Evolutionary conservation across 2,888 invertebrate species (phyloP), one percentile per base, ranked within the genome.

Genomic region (Tholera decimalis): DNA sequence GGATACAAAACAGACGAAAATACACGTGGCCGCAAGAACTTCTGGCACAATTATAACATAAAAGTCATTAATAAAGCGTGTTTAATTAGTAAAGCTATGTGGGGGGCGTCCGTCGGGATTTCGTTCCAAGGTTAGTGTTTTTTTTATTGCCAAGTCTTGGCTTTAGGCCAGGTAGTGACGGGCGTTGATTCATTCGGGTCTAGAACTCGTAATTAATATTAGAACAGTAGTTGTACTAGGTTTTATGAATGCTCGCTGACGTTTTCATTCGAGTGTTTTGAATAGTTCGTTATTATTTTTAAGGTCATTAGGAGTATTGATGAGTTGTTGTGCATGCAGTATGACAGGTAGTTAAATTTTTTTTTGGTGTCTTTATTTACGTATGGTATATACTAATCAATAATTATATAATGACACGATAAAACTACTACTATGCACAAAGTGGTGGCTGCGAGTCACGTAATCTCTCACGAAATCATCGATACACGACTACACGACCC

Each of bases 161-260:
- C 91, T 66, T 54, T 28, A 39, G 61, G 86, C 92, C 93, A 92
- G 88, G 68, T 80, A 88, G 83, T 80, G 83, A 79, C 83, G 83
- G 85, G 82, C 89, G 88, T 88, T 91, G 91, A 92, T 90, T 91
- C 91, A 91, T 84, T 69, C 73, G 59, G 59, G 60, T 77, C 77
- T 72, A 80, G 63, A 57, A 71, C 35, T 51, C 30, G 66, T 55
- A 33, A 79, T 70, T 62, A 76, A 74, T 79, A 77, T 73, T 50
- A 56, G 44, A 64, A 68, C 56, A 44, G 59, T 57, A 24, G 63
- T 51, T 55, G 49, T 64, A 51, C 24, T 37, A 18, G 47, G 9
- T 41, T 70, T 55, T 50, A 71, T 62, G 39, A 37, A 22, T 18
- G 22, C 26, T 41, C 46, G 63, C 61, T 69, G 60, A 78, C 47